Conservation (phyloP, 1,140 invertebrate species). For the Musca domestica region DNA sequence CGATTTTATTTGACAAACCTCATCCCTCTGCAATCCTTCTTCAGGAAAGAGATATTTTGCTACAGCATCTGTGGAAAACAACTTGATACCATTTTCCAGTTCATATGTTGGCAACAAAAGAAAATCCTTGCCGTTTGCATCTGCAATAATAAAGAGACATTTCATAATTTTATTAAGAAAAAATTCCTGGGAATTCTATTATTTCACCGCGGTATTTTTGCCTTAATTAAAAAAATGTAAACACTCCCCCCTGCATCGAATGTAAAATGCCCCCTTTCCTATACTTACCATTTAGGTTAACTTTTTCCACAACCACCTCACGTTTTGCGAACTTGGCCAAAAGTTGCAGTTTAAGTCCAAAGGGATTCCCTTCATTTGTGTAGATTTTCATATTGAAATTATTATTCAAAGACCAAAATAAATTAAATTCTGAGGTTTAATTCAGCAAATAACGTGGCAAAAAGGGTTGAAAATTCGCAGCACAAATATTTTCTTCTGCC, state of each 20-base stretch:
- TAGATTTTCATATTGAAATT: slow-evolving; percentile 60
- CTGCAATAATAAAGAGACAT: slow-evolving; percentile 36
- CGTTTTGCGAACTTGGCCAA: slow-evolving; percentile 63
- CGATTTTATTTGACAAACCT: slow-evolving; percentile 32
- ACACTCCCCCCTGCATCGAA: background rate
- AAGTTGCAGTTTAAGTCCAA: slow-evolving; percentile 67
- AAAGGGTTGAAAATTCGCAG: background rate
- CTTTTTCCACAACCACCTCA: slow-evolving; percentile 57
- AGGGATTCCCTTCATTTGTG: slow-evolving; percentile 71
- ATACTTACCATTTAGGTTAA: slow-evolving; percentile 59
- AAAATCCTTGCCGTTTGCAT: slow-evolving; percentile 39
- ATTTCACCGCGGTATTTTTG: no score
- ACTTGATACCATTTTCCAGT: slow-evolving; percentile 51
- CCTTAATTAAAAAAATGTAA: background rate
- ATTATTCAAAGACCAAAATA: background rate
- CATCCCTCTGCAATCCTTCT: slow-evolving; percentile 39
- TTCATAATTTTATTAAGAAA: slow-evolving; percentile 33
- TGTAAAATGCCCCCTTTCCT: background rate
- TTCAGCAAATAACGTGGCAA: slow-evolving; percentile 17
- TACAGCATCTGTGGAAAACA: slow-evolving; percentile 62
- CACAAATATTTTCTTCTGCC: background rate
- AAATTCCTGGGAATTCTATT: no score
- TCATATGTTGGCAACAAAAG: slow-evolving; percentile 57
- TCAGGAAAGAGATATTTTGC: slow-evolving; percentile 58
- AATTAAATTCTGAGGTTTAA: background rate